Base-by-base conservation (phyloP, 2,113 vertebrate genomes). In the Meleagris gallopavo region DNA sequence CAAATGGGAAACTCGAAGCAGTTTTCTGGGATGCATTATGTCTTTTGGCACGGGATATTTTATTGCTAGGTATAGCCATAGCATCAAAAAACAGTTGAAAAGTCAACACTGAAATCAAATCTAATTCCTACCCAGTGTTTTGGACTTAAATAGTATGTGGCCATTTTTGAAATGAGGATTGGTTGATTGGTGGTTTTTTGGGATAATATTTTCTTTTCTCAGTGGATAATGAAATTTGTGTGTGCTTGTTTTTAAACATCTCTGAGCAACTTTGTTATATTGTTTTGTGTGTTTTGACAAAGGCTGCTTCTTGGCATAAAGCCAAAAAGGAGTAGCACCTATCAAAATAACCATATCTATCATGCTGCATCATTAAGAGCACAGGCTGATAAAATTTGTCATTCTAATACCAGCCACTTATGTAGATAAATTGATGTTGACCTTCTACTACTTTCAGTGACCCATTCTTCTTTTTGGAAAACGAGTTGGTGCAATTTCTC, bases 391-490 rank as follows among this genome's bases (percentile, higher is more conserved):
- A 76, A 95, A 73, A 89, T n/a, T 45, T 88, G 81, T 84, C 24
- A 36, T 57, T 85, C 77, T 77, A 34, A 50, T 54, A 86, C 55
- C 57, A 81, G 85, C 13, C 50, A 80, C 66, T 76, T 83, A 93
- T 13, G 45, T 71, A 84, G 79, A 95, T 52, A 86, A 94, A 94
- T 92, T 79, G 71, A 57, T 90, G 64, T 65, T 96, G 82, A 93
- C 58, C 52, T 81, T 87, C 34, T 66, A n/a, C 84, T 72, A 80
- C 71, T 83, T 90, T 67, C 43, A 38, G 74, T 72, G 84, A 89
- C 92, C 73, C 34, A 64, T 81, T 62, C 50, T 94, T 80, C 65
- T 94, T 86, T 82, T 74, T 61, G 74, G 75, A 67, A 88, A 94
- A 92, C 41, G 46, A n/a, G 64, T 74, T 55, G 40, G 34, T 91